Evolutionary conservation across 2,888 invertebrate species (phyloP), one percentile per base, ranked within the genome.

Genomic region (Apotomis turbidana): DNA sequence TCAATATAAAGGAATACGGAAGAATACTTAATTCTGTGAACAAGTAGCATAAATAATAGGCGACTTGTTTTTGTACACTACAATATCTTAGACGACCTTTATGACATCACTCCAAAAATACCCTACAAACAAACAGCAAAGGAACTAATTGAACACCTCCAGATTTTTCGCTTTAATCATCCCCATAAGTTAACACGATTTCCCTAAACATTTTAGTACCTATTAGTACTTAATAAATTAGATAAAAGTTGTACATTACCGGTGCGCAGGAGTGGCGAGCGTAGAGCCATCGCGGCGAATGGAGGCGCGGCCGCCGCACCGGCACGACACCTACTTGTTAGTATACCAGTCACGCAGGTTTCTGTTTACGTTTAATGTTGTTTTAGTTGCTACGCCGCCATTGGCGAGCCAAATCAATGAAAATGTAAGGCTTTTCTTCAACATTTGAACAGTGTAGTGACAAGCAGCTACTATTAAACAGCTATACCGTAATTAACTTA

Each of bases 191-290:
- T 49, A 49, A 10, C n/a, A 55, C 3, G 13, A 52, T 13, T 0
- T 5, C 27, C 27, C 27, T 27, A 27, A 27, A 27, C 27, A 27
- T 27, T 27, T 27, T 27, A 27, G 27, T 27, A 15, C 15, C 15
- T 15, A 27, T 27, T 27, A 27, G 27, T 27, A 27, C 27, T 27
- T 27, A 27, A 54, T 70, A 54, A 59, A 13, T 52, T 70, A 74
- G 68, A 70, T 54, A 64, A 27, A 49, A 67, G 5, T 67, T 60
- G 74, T 78, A 77, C 80, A 81, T 85, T 83, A 93, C 93, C 88
- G 81, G 83, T 87, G 88, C 92, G 90, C 87, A 92, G 88, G 87
- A 92, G 91, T 87, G 85, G 87, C 74, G 90, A 84, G 79, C 90
- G 89, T 76, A 90, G 83, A 79, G 92, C 90, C 93, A 93, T 93